A percentile compares a stretch with the other conserved stretches of the same genome.
Conservation (phyloP, 2,888 invertebrate species). For the Cheilosia soror region DNA sequence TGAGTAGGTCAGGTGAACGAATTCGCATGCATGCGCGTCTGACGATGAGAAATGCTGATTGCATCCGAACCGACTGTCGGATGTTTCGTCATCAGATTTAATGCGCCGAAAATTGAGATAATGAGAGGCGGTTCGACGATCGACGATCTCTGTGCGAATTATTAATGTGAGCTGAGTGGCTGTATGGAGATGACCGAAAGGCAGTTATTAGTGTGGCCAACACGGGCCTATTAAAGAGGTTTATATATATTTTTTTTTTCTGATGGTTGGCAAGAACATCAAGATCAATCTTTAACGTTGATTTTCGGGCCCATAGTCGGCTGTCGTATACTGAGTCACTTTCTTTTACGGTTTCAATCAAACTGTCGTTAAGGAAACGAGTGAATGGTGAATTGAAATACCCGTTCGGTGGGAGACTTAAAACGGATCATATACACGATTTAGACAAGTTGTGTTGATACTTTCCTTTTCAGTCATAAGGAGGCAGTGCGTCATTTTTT, state of each 20-base stretch:
- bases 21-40: conserved; percentile 50
- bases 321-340: conserved; percentile 32
- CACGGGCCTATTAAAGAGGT: conserved; percentile 41
- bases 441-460: conserved; percentile 38
- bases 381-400: conserved; percentile 52
- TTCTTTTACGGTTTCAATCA: conserved; percentile 66
- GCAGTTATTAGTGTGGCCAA: conserved; percentile 49
- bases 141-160: conserved; percentile 17
- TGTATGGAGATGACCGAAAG: conserved; percentile 28
- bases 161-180: conserved; percentile 22
- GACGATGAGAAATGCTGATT: conserved; percentile 60
- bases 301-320: conserved; percentile 15
- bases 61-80: conserved; percentile 40
- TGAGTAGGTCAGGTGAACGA: conserved; percentile 68
- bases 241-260: not conserved
- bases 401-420: conserved; percentile 33
- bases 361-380: conserved; percentile 39
- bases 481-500: not conserved
- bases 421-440: conserved; percentile 13
- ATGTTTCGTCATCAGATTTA: conserved; percentile 66
- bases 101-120: conserved; percentile 65
- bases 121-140: conserved; percentile 28
- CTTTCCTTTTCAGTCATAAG: conserved; percentile 44
- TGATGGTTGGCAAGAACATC: conserved; percentile 43
- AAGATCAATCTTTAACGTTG: conserved; percentile 59